A percentile compares a stretch with the other conserved stretches of the same genome.
phyloP scores from a whole-genome alignment of 2,113 vertebrate genomes.

The Sapajus apella region DNA sequence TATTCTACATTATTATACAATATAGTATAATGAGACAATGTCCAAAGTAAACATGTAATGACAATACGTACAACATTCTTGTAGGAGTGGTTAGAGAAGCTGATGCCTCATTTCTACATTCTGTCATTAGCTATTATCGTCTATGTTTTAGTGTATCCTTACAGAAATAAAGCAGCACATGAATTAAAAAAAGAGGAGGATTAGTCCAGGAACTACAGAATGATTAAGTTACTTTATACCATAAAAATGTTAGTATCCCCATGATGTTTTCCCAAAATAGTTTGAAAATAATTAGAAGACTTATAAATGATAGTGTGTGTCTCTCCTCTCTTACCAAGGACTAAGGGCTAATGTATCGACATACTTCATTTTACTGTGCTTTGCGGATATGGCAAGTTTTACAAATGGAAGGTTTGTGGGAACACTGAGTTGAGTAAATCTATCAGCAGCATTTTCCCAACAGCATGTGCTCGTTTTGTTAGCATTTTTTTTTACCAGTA shows the following conservation, averaged over 20 bases:
- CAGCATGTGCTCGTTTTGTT: background rate
- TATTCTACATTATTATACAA: constrained; percentile 37
- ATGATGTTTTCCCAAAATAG: background rate
- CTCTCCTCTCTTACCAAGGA: background rate
- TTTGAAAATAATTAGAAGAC: background rate
- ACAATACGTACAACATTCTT: constrained; percentile 57
- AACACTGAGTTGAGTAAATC: background rate
- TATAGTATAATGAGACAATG: constrained; percentile 56
- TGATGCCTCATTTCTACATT: constrained; percentile 43
- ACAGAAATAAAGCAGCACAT: constrained; percentile 69
- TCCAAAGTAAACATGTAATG: constrained; percentile 60
- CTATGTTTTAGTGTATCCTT: constrained; percentile 69
- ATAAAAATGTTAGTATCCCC: background rate
- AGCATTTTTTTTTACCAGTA: background rate
- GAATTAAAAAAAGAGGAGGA: background rate
- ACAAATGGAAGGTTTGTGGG: background rate
- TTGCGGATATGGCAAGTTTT: background rate
- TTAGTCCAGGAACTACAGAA: background rate
- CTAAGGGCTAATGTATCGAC: background rate
- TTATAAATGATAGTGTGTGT: background rate
- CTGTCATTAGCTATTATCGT: constrained; percentile 69
- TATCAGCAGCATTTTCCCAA: background rate
- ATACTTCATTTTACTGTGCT: background rate
- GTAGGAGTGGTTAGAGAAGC: constrained; percentile 61
- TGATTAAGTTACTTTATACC: background rate